Evolutionary conservation across 2,113 vertebrate genomes (phyloP).

Genomic region (Clarias macrocephalus): DNA sequence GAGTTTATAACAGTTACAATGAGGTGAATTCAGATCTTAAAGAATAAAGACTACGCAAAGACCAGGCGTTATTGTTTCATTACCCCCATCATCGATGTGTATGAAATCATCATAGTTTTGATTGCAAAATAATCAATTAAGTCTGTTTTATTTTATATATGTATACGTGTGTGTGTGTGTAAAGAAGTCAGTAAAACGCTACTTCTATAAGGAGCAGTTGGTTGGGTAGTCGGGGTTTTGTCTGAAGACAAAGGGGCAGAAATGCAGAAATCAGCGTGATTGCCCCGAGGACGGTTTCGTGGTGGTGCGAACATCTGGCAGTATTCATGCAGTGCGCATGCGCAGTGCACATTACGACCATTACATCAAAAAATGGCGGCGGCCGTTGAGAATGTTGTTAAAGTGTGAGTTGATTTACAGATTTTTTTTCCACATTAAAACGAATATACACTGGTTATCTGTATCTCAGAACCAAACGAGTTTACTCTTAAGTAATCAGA

Average conservation of each 20-base stretch:
- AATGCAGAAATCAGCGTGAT: neutral
- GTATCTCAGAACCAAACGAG: neutral
- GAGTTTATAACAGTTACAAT: neutral
- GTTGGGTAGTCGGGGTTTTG: neutral
- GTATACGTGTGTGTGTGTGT: too few species aligned
- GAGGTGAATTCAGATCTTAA: neutral
- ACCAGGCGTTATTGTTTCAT: neutral
- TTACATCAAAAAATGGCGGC: conserved; percentile 85
- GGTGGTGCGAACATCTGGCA: neutral
- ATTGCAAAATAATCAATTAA: too few species aligned
- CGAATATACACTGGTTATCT: neutral
- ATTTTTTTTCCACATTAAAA: conserved; percentile 46
- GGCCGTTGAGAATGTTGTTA: conserved; percentile 92
- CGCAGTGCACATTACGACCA: conserved; percentile 39
- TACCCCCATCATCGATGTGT: neutral
- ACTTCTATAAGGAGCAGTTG: neutral
- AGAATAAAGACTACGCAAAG: neutral
- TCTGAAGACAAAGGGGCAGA: conserved; percentile 4
- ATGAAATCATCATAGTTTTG: too few species aligned
- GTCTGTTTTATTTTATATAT: too few species aligned
- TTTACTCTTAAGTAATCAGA: neutral
- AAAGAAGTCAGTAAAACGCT: neutral
- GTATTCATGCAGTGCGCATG: conserved; percentile 23
- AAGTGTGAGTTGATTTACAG: conserved; percentile 85
- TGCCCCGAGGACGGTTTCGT: neutral